phyloP scores from a whole-genome alignment of 2,888 invertebrate genomes.

The Eremobia ochroleuca region DNA sequence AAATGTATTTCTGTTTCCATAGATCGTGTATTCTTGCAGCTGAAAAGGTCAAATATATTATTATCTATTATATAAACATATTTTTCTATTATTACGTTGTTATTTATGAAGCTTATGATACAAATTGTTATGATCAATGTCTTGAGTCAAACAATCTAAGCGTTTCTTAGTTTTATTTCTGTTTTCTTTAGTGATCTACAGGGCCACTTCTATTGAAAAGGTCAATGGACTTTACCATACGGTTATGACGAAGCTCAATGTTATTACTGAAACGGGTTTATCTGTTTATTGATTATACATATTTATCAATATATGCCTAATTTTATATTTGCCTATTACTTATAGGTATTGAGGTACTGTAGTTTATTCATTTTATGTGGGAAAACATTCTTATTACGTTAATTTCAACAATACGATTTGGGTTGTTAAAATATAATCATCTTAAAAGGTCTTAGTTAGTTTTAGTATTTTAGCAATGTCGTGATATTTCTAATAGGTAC shows the following conservation, averaged over 20 bases:
- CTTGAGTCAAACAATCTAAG: constrained; percentile 9
- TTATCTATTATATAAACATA: too few species aligned
- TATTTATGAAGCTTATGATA: background rate
- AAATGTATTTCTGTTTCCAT: background rate
- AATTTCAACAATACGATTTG: background rate
- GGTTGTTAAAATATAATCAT: background rate
- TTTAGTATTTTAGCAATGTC: background rate
- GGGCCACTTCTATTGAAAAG: constrained; percentile 13
- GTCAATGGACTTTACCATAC: constrained; percentile 28
- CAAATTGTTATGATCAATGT: constrained; percentile 3
- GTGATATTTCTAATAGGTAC: background rate
- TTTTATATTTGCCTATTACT: background rate
- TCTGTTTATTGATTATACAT: constrained; percentile 5
- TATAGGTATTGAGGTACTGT: background rate
- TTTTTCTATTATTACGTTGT: constrained; percentile 14
- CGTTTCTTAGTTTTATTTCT: background rate
- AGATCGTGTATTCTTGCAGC: background rate
- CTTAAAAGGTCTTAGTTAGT: background rate
- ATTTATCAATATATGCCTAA: background rate
- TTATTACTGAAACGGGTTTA: constrained; percentile 15
- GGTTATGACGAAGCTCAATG: background rate
- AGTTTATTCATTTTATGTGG: background rate
- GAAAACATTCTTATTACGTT: background rate
- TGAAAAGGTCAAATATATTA: constrained; percentile 12
- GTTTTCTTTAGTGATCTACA: constrained; percentile 11